Evolutionary conservation across 2,797 vertebrate species (phyloP).

Genomic region (Tenualosa thibaudeaui): DNA sequence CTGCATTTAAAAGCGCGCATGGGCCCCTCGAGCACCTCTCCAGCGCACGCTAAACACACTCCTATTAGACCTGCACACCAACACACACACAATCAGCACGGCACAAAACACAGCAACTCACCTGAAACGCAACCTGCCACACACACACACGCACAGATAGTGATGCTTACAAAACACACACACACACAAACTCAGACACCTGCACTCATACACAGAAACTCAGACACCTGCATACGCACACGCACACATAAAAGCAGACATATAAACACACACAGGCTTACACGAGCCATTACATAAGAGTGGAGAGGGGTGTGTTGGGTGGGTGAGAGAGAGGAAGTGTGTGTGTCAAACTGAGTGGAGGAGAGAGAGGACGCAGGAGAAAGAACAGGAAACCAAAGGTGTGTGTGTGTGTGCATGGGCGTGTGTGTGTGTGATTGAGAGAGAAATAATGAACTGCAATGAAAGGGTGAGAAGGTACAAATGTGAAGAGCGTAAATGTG

Average conservation of each 20-base stretch:
- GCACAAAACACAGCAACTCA: not conserved
- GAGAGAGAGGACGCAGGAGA: not conserved
- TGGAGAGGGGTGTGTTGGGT: not conserved
- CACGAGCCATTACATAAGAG: not conserved
- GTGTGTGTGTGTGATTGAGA: not conserved
- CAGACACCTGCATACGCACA: not conserved
- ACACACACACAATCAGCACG: not conserved
- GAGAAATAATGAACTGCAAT: not conserved
- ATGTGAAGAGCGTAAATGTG: not conserved
- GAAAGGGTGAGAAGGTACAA: not conserved
- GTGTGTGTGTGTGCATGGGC: not conserved
- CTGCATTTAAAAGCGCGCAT: not conserved
- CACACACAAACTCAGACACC: not conserved
- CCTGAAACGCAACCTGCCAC: not conserved
- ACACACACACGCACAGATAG: not conserved
- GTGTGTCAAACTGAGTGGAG: not conserved
- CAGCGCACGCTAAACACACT: slow-evolving; percentile 5
- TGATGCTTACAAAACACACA: not conserved
- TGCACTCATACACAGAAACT: not conserved
- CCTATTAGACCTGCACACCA: not conserved
- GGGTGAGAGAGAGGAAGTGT: no score
- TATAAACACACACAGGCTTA: not conserved
- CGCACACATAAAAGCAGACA: not conserved
- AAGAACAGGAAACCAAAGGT: not conserved
- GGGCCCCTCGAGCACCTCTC: not conserved